Percentiles rank a stretch among this genome's conserved stretches.
Conservation (phyloP, 1,140 invertebrate species). For the Nixonia krombeini region DNA sequence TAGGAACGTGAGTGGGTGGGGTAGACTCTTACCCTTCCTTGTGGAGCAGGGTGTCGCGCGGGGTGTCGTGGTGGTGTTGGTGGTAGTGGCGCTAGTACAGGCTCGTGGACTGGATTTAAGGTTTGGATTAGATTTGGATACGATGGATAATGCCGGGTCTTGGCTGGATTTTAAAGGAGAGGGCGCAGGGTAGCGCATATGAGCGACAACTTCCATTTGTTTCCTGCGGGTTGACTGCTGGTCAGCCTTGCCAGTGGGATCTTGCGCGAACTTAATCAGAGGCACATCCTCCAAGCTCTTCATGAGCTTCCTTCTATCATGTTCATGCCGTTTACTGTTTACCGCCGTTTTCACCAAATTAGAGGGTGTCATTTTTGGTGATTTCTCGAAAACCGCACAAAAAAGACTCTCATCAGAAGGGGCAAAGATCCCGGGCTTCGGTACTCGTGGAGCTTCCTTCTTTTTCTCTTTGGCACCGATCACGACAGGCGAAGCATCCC, state of each 20-base stretch:
- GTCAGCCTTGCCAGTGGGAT: constrained; percentile 11
- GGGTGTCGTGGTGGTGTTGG: constrained; percentile 73
- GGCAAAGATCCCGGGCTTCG: constrained; percentile 57
- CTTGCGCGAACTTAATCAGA: constrained; percentile 57
- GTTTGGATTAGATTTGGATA: constrained; percentile 55
- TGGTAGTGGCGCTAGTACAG: constrained; percentile 71
- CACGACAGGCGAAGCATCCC: constrained; percentile 9
- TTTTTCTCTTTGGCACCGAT: constrained; percentile 17
- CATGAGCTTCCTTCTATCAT: constrained; percentile 63
- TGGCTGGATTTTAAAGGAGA: constrained; percentile 35
- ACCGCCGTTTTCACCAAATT: constrained; percentile 78
- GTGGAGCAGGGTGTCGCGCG: constrained; percentile 72
- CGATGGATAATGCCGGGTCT: constrained; percentile 20
- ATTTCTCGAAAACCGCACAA: constrained; percentile 44
- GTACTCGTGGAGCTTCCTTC: constrained; percentile 31
- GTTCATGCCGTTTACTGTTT: constrained; percentile 75
- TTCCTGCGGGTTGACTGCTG: constrained; percentile 20
- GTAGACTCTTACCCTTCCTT: constrained; percentile 73
- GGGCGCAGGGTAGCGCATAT: constrained; percentile 61
- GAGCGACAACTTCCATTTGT: constrained; percentile 47
- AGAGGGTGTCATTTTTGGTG: constrained; percentile 74
- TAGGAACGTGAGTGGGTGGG: constrained; percentile 66
- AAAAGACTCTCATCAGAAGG: constrained; percentile 55
- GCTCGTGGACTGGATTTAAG: constrained; percentile 68
- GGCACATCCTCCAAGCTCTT: constrained; percentile 58